A percentile compares a stretch with the other conserved stretches of the same genome.
Conservation (phyloP, 2,113 vertebrate genomes). For the Podilymbus podiceps region DNA sequence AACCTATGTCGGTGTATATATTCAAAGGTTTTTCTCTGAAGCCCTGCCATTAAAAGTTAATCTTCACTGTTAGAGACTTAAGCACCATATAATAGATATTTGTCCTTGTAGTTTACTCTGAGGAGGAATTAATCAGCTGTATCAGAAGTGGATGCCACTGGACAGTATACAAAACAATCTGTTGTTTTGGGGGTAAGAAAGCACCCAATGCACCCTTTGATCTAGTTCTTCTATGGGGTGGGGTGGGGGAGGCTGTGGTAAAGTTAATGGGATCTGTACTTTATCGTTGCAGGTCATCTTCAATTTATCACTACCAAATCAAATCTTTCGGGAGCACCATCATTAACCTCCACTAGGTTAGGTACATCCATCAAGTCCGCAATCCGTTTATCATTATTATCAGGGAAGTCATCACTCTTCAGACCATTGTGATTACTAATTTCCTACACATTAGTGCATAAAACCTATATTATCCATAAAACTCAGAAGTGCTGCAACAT, state of each 20-base stretch:
- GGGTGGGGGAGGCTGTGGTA: neutral
- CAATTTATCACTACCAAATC: constrained; percentile 35
- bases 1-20: neutral
- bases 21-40: neutral
- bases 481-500: neutral
- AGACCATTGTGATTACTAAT: neutral
- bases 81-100: neutral
- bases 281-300: constrained; percentile 28
- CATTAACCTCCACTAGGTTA: constrained; percentile 6
- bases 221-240: neutral
- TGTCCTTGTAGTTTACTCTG: neutral
- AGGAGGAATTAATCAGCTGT: neutral
- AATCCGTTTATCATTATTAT: constrained; percentile 19
- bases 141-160: neutral
- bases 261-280: neutral
- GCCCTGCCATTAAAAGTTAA: neutral
- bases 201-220: neutral
- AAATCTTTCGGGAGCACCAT: constrained; percentile 10
- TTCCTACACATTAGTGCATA: neutral
- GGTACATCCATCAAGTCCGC: constrained; percentile 19
- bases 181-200: neutral
- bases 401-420: constrained; percentile 2
- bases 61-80: neutral
- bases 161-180: neutral
- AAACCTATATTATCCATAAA: constrained; percentile 15